Percentiles rank a stretch among this genome's conserved stretches.
These are phyloP conservation scores for Lithophane ornitopus DNA, from an alignment of 2,888 invertebrate genomes.

Conservation along the genomic window DNA sequence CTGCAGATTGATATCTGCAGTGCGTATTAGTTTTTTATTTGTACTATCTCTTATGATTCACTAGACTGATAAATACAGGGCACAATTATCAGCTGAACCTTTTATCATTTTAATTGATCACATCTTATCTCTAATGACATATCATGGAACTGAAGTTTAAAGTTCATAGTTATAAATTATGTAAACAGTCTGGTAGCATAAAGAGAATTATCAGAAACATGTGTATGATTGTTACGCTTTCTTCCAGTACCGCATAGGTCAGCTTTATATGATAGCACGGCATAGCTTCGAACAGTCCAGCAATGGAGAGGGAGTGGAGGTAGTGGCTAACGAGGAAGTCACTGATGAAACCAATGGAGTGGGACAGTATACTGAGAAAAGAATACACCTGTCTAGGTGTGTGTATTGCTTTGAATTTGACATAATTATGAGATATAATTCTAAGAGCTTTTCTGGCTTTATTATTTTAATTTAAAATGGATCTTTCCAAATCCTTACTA, in stretches of 20 bases:
- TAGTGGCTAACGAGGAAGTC: conserved; percentile 95
- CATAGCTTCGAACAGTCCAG: conserved; percentile 98
- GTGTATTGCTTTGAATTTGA: conserved; percentile 1
- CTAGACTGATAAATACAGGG: conserved; percentile 10
- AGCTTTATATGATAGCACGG: conserved; percentile 98
- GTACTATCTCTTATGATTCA: conserved; percentile 21
- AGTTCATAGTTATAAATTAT: conserved; percentile 30
- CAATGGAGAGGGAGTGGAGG: conserved; percentile 97
- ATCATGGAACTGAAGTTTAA: conserved; percentile 19
- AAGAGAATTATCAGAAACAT: conserved; percentile 10
- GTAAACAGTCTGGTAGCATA: conserved; percentile 34
- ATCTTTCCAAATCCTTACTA: neutral
- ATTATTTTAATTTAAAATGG: neutral
- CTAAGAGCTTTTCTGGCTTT: neutral
- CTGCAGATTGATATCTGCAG: conserved; percentile 37
- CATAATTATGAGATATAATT: neutral
- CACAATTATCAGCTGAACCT: conserved; percentile 22
- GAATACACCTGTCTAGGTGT: conserved; percentile 96
- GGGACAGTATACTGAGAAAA: conserved; percentile 97
- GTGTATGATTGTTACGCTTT: conserved; percentile 40
- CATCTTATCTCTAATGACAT: conserved; percentile 23
- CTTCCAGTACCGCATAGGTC: conserved; percentile 96
- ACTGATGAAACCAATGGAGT: conserved; percentile 94
- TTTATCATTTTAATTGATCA: conserved; percentile 51
- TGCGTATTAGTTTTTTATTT: conserved; percentile 23